Base-by-base conservation (phyloP, 92 coral and sea anemone species). In the Parazoanthus swiftii region DNA sequence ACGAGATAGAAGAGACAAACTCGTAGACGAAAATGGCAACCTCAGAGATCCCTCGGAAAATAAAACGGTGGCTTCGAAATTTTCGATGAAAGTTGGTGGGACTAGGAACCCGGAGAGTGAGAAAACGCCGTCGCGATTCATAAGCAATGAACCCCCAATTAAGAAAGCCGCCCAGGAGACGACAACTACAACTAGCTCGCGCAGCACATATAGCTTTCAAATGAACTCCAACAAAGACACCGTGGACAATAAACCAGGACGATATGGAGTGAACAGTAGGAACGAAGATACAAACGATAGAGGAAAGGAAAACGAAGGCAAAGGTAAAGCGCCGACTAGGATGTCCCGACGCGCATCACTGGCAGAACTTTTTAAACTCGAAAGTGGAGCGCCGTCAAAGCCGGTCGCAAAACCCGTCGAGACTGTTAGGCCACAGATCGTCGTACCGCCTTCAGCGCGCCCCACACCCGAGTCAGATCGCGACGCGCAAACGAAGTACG, bases 291-390 rank as follows among this genome's bases (percentile, higher is more conserved):
- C 42, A 4, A 68, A 43, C 43, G 85, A 78, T 15, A 85, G 90
- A 70, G 93, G 93, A 38, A 89, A 93, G 36, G 92, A 93, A 71
- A 75, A 72, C 36, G 93, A 81, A 54, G 39, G 85, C 3, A 84
- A 36, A 36, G 25, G 42, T 11, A 86, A 66, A 6, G 88, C 85
- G 38, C 98, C 98, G 0, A 90, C 88, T 90, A 83, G 98, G 66
- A 92, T 95, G 93, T 89, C 94, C 43, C 96, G 98, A 38, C 88
- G 98, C 42, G 89, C 95, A 13, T 95, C 98, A 14, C 88, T 95
- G n/a, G 98, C 95, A 16, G 98, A 95, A 84, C 89, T 95, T 86
- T 95, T 95, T 81, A 95, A 95, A 88, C 91, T 95, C 68, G 98
- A 95, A 72, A 89, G 92, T 33, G 89, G 89, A 71, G 91, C 89